Conservation (phyloP, 2,797 vertebrate species). For the Muraenolepis orangiensis region DNA sequence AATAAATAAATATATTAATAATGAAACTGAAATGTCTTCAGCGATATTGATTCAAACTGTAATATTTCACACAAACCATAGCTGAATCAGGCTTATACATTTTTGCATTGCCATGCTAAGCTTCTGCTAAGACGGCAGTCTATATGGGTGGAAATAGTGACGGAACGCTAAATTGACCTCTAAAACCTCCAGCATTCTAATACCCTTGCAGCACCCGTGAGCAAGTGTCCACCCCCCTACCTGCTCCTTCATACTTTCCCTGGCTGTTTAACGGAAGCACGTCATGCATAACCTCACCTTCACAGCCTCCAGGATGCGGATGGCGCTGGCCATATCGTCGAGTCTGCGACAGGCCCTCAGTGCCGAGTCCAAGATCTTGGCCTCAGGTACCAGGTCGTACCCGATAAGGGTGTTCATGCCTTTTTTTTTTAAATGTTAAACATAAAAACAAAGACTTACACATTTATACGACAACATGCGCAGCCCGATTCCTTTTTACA, state of each 20-base stretch:
- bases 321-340: slow-evolving; percentile 90
- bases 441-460: neutral
- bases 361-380: slow-evolving; percentile 93
- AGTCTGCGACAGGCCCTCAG: slow-evolving; percentile 89
- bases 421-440: no score
- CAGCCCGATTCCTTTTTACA: no score
- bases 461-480: neutral
- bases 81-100: no score
- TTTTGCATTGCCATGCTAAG: no score
- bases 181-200: no score
- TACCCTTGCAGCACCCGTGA: neutral
- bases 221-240: neutral
- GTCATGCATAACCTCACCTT: slow-evolving; percentile 76
- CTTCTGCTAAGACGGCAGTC: no score
- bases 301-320: slow-evolving; percentile 92
- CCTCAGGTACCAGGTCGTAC: slow-evolving; percentile 92
- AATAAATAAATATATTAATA: neutral
- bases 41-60: neutral
- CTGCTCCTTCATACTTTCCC: neutral
- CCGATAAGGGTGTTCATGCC: slow-evolving; percentile 92
- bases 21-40: neutral
- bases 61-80: no score
- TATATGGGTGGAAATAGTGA: no score
- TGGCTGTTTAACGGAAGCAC: neutral
- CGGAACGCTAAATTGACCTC: no score